Evolutionary conservation across 2,888 invertebrate species (phyloP), one percentile per base, ranked within the genome.

Genomic region (Drosophila monieri): DNA sequence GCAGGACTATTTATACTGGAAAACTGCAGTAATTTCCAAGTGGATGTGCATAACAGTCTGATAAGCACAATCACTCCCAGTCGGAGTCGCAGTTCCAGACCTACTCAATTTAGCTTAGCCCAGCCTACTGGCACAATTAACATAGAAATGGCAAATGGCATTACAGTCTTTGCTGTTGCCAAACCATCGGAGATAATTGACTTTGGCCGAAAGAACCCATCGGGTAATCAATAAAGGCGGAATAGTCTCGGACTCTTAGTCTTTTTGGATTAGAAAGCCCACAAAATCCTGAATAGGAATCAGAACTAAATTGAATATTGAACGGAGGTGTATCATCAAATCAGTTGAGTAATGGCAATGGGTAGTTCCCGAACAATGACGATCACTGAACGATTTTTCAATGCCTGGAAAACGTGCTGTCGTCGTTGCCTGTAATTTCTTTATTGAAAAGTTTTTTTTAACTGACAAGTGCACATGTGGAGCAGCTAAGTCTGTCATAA

Each of bases 1-100:
- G 6, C 72, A 49, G 65, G 51, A 57, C 59, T 48, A 61, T 80
- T 81, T 80, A 80, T 80, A 79, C 64, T 27, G 18, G 49, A 35
- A 14, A 37, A 30, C 3, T 32, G 32, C 48, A 39, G 53, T 52
- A 37, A 69, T 27, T 69, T 64, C 10, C 35, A 27, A 51, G 39
- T 52, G 55, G 52, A 62, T 41, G 54, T 70, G 51, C 48, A 49
- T 49, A 57, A 41, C 44, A 41, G 47, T 25, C 32, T 67, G 76
- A 80, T 69, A 77, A 80, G 43, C 41, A 15, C 44, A 44, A 53
- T 54, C 60, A 23, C n/a, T 46, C 55, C 21, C 47, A 14, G 14
- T 37, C 32, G 15, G 3, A 9, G 39, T 6, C 12, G 21, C 43
- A 43, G 12, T 43, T 43, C 1, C 43, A 52, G 57, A 54, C 55